Evolutionary conservation across 2,888 invertebrate species (phyloP).

Genomic region (Cantharis flavilabris): DNA sequence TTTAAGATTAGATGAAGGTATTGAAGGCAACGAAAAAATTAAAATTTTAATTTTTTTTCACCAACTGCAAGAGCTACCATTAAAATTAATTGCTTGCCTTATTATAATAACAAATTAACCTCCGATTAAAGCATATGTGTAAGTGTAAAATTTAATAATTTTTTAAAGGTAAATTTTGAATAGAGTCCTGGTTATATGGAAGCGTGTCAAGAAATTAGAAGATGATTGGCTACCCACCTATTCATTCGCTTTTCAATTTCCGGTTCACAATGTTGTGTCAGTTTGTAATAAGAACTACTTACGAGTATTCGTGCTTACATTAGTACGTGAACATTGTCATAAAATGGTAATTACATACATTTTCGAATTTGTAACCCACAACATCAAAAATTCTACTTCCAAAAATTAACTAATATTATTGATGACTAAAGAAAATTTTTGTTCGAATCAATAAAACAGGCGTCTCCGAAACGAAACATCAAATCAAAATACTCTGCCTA

Average conservation of each 20-base stretch:
- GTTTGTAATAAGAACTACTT: slow-evolving; percentile 23
- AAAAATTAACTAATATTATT: background rate
- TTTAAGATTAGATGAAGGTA: background rate
- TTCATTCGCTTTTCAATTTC: slow-evolving; percentile 48
- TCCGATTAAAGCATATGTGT: background rate
- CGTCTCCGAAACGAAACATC: background rate
- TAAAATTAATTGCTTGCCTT: background rate
- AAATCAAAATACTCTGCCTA: background rate
- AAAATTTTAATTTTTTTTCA: background rate
- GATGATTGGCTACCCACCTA: slow-evolving; percentile 39
- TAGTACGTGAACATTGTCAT: slow-evolving; percentile 15
- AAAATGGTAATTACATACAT: slow-evolving; percentile 4
- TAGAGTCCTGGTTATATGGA: background rate
- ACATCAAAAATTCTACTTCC: background rate
- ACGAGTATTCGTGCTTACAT: slow-evolving; percentile 21
- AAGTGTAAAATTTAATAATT: background rate
- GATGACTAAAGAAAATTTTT: background rate
- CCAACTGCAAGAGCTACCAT: background rate
- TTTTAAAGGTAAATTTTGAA: background rate
- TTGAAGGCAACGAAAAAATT: background rate
- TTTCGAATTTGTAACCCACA: background rate
- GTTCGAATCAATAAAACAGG: background rate
- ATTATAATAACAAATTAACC: background rate
- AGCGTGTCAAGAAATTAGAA: slow-evolving; percentile 36
- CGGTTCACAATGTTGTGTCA: slow-evolving; percentile 44